Conservation (phyloP, 2,888 invertebrate genomes). For the Xestobium rufovillosum region DNA sequence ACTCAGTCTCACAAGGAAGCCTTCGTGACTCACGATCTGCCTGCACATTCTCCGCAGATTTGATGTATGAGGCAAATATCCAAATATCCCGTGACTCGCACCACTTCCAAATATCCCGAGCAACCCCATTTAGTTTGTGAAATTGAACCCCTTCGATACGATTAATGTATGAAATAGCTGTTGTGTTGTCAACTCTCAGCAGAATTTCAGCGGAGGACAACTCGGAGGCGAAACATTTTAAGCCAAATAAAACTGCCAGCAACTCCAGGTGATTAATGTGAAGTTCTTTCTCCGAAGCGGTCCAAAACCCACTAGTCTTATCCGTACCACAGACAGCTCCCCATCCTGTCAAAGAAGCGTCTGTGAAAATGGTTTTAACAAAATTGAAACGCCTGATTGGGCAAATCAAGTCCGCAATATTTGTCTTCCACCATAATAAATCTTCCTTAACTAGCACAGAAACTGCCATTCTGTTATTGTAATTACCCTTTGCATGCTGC, state of each 20-base stretch:
- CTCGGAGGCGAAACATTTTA: conserved; percentile 23
- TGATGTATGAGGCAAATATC: too few species aligned
- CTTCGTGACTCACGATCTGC: conserved; percentile 12
- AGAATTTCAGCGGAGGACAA: conserved; percentile 17
- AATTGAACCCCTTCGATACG: conserved; percentile 23
- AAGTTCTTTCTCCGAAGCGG: conserved; percentile 10
- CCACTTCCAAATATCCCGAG: conserved; percentile 24
- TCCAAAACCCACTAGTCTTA: conserved; percentile 20
- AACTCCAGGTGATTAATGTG: too few species aligned
- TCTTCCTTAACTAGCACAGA: conserved; percentile 15
- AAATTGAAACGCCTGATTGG: conserved; percentile 11
- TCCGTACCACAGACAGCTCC: conserved; percentile 18
- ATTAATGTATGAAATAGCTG: conserved; percentile 23
- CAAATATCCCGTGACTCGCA: conserved; percentile 23
- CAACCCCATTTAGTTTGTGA: conserved; percentile 20
- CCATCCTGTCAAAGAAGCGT: conserved; percentile 24
- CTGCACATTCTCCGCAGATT: conserved; percentile 17
- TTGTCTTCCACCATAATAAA: conserved; percentile 22
- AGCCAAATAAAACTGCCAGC: conserved; percentile 21
- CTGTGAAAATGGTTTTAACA: conserved; percentile 22
- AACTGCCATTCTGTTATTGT: conserved; percentile 15
- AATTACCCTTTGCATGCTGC: conserved; percentile 12
- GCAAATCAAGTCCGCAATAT: conserved; percentile 13
- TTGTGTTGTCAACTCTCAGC: conserved; percentile 22
- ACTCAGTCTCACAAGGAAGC: conserved; percentile 13